Evolutionary conservation across 2,113 vertebrate genomes (phyloP).

Genomic region (Sardina pilchardus): DNA sequence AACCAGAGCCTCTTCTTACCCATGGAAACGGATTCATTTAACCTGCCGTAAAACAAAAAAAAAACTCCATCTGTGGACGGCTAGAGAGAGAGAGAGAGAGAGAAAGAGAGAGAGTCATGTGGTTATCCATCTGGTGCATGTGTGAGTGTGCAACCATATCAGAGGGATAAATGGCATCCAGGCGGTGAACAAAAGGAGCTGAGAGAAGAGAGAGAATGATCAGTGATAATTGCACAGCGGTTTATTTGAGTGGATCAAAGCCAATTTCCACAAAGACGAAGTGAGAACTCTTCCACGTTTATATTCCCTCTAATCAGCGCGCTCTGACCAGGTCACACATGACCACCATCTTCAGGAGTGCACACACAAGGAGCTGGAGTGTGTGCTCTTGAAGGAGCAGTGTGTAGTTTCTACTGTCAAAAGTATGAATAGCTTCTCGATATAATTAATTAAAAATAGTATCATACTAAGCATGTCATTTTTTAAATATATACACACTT

Average conservation of each 20-base stretch:
- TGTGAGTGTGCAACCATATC: not conserved
- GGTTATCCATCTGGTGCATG: not conserved
- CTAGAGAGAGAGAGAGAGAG: not conserved
- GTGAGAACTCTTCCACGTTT: not conserved
- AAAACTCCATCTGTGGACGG: constrained; percentile 46
- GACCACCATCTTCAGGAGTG: not conserved
- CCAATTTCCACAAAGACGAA: not conserved
- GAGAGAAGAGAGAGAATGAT: not conserved
- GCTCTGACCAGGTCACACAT: not conserved
- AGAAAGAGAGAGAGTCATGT: not conserved
- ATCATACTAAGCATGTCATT: too few relatives aligned
- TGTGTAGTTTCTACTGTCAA: not conserved
- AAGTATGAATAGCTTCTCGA: not conserved
- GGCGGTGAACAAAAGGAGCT: not conserved
- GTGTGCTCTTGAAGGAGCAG: not conserved
- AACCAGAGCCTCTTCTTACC: constrained; percentile 28
- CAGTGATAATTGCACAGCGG: not conserved
- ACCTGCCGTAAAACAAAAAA: constrained; percentile 32
- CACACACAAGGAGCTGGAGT: not conserved
- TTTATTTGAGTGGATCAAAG: not conserved
- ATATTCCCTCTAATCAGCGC: not conserved
- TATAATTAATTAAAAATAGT: too few relatives aligned
- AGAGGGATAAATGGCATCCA: not conserved
- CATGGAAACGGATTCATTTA: constrained; percentile 32
- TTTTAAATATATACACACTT: not conserved